Base-by-base conservation (phyloP, 2,888 invertebrate species). In the Galeopsomyia nigrocyanea region DNA sequence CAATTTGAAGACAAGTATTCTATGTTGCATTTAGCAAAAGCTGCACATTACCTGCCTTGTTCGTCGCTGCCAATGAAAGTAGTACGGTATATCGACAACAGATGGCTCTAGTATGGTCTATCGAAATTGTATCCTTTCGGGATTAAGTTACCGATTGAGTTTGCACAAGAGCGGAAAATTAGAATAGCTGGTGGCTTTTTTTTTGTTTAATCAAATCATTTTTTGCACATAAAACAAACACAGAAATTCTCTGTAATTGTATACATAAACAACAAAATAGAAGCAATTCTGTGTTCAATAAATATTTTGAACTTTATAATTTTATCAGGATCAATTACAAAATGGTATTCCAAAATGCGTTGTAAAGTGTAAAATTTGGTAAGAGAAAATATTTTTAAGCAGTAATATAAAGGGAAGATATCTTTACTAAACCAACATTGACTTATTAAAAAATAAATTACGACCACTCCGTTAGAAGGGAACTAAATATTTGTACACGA, bases 401-500 rank as follows among this genome's bases (percentile, higher is more conserved):
- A 26, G 26, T 26, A 3, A 26, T 3, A 26, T 3, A 26, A 26
- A 26, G 26, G 26, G 26, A n/a, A 31, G 50, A 10, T 60, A 49
- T 31, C n/a, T 51, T n/a, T 19, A 57, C 21, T 26, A 9, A 61
- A 26, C 22, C 57, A 17, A 49, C 21, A 55, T 19, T 26, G 6
- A 56, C 53, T 53, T 16, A 9, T n/a, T 3, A 7, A 16, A 65
- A 65, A 51, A 64, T 51, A 14, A 69, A 62, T 26, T 26, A 60
- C 14, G 13, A 10, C 39, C 13, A 17, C 9, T 10, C 13, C 13
- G 17, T 13, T 39, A 13, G 7, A 1, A 39, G 22, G 6, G 19
- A 56, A 51, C 53, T 19, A 67, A 71, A 65, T 75, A 73, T 74
- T 75, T 75, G 73, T 71, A 61, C 58, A 67, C 26, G 56, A 9